Evolutionary conservation across 2,888 invertebrate species (phyloP).

Genomic region (Drosophila paucipuncta): DNA sequence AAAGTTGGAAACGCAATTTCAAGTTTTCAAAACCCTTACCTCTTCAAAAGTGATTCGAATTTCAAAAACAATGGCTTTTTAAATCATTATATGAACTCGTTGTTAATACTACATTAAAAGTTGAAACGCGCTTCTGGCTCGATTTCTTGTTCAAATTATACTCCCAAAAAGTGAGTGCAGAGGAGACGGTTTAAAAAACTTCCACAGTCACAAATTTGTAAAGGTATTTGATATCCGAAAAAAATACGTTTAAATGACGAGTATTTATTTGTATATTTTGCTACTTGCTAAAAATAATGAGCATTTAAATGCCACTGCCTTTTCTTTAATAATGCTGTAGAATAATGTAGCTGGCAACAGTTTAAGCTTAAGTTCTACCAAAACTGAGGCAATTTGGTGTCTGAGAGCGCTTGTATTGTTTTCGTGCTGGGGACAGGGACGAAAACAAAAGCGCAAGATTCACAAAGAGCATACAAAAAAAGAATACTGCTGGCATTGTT

Average conservation of each 20-base stretch:
- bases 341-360: background rate
- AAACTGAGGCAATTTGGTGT: constrained; percentile 18
- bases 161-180: background rate
- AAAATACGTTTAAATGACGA: background rate
- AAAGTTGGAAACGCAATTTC: background rate
- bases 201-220: background rate
- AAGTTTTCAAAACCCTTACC: background rate
- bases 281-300: background rate
- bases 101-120: background rate
- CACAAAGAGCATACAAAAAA: constrained; percentile 2
- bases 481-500: constrained; percentile 12
- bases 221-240: background rate
- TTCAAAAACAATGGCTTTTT: no score
- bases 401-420: constrained; percentile 8
- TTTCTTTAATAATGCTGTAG: background rate
- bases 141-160: background rate
- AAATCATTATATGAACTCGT: background rate
- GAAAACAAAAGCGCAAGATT: constrained; percentile 31
- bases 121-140: background rate
- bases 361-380: background rate
- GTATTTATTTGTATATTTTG: background rate
- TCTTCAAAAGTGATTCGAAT: background rate
- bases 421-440: background rate
- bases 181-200: background rate
- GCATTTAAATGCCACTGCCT: background rate